Base-by-base conservation (phyloP, 2,888 invertebrate genomes). In the Drosophila conformis region DNA sequence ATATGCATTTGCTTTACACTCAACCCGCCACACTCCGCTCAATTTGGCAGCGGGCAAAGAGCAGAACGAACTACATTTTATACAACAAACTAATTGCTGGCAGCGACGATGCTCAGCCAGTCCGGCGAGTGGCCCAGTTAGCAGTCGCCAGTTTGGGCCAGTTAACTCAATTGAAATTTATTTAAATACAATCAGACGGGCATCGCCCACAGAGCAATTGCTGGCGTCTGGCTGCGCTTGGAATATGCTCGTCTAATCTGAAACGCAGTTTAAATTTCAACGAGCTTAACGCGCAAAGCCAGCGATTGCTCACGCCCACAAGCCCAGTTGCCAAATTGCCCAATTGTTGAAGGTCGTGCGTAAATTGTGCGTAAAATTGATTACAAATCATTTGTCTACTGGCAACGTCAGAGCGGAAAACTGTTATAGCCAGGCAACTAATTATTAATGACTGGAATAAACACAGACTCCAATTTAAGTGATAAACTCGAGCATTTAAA, bases 111-210 rank as follows among this genome's bases (percentile, higher is more conserved):
- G 21, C 31, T 29, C 38, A 29, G n/a, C 13, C 27, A 29, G n/a
- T 29, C 29, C 15, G 29, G 10, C 64, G 76, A 69, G 59, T 72
- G 82, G 65, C 52, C 85, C 69, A 82, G 76, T 83, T 80, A 69
- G 66, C 61, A 63, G 27, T 15, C 27, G 11, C 48, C 48, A 33
- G 60, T 57, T 72, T 29, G 61, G 70, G 82, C 69, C 88, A 51
- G 81, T 76, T 81, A 74, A 66, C 72, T 82, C 80, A 89, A 89
- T 87, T 90, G 80, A 87, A 84, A 80, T 89, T 89, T 86, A 85
- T 87, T 90, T 73, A 82, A 90, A 86, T 89, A 88, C 78, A 90
- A 78, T 76, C 85, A 82, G 73, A 68, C 68, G 74, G 36, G 46
- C 79, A 75, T 69, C 71, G 78, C 81, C 87, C 78, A 79, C 83